These are phyloP conservation scores for Dolichomitus sp. DNA, from an alignment of 2,888 invertebrate genomes.

Conservation along the genomic window DNA sequence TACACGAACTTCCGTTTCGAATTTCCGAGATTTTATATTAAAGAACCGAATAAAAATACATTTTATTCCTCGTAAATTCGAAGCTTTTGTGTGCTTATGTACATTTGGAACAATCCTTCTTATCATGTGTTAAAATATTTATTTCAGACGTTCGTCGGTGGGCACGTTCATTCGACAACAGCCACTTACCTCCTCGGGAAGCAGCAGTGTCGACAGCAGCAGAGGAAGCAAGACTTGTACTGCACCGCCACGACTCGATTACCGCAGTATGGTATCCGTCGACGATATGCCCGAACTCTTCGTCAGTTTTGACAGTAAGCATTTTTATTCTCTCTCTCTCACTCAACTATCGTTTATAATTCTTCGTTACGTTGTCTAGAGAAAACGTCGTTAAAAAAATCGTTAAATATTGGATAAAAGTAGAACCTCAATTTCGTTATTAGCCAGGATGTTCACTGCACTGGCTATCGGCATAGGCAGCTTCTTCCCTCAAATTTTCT, in stretches of 20 bases:
- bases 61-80: slow-evolving; percentile 51
- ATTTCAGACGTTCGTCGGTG: slow-evolving; percentile 93
- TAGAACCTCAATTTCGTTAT: slow-evolving; percentile 27
- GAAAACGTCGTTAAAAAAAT: slow-evolving; percentile 18
- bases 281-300: slow-evolving; percentile 98
- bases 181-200: slow-evolving; percentile 85
- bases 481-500: slow-evolving; percentile 70
- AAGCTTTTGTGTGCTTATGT: slow-evolving; percentile 24
- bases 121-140: slow-evolving; percentile 54
- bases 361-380: slow-evolving; percentile 3
- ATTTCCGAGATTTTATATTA: slow-evolving; percentile 61
- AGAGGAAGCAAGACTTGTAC: slow-evolving; percentile 88
- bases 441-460: slow-evolving; percentile 70
- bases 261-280: slow-evolving; percentile 97
- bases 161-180: slow-evolving; percentile 94
- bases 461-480: slow-evolving; percentile 75
- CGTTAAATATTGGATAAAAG: slow-evolving; percentile 13
- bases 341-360: neutral
- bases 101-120: slow-evolving; percentile 11
- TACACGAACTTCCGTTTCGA: slow-evolving; percentile 66
- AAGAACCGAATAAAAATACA: slow-evolving; percentile 18
- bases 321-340: slow-evolving; percentile 38
- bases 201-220: slow-evolving; percentile 89
- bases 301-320: slow-evolving; percentile 97
- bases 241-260: slow-evolving; percentile 93